A percentile compares a stretch with the other conserved stretches of the same genome.
Conservation (phyloP, 23 tunicate species). For the Corella eumyota region DNA sequence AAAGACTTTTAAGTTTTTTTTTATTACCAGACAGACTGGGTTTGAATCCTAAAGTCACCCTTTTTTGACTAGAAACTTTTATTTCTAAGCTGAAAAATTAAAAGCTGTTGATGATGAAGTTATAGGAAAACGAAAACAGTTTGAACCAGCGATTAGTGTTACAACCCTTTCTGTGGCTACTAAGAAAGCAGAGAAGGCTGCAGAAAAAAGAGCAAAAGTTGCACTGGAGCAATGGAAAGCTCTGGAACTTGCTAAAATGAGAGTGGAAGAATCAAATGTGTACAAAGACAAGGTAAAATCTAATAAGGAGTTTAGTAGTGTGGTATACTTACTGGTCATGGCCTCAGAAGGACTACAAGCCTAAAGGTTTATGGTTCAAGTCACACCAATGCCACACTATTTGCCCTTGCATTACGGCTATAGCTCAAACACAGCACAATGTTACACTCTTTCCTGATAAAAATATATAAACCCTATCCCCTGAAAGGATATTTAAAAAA, state of each 20-base stretch:
- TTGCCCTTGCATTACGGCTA: no score
- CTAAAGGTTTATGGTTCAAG: no score
- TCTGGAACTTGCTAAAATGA: slow-evolving; percentile 42
- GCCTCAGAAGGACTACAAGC: no score
- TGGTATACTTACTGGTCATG: neutral
- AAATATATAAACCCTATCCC: no score
- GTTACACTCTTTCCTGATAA: no score
- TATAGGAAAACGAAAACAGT: slow-evolving; percentile 12
- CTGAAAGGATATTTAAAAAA: no score
- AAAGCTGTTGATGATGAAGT: slow-evolving; percentile 58
- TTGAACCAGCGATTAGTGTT: slow-evolving; percentile 27
- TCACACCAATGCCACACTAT: no score
- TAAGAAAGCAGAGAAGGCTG: slow-evolving; percentile 67
- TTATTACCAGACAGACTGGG: no score
- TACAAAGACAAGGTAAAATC: slow-evolving; percentile 44
- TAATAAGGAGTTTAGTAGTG: neutral
- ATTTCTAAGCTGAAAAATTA: slow-evolving; percentile 57
- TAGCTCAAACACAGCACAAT: no score
- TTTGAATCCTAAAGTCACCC: neutral
- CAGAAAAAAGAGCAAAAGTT: slow-evolving; percentile 50
- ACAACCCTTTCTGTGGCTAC: slow-evolving; percentile 29
- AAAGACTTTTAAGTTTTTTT: no score
- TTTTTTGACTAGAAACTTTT: slow-evolving; percentile 2
- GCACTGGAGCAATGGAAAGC: slow-evolving; percentile 77
- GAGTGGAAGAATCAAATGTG: slow-evolving; percentile 54